Evolutionary conservation across 1,140 invertebrate genomes (phyloP), one percentile per base, ranked within the genome.

Genomic region (Eciton burchellii): DNA sequence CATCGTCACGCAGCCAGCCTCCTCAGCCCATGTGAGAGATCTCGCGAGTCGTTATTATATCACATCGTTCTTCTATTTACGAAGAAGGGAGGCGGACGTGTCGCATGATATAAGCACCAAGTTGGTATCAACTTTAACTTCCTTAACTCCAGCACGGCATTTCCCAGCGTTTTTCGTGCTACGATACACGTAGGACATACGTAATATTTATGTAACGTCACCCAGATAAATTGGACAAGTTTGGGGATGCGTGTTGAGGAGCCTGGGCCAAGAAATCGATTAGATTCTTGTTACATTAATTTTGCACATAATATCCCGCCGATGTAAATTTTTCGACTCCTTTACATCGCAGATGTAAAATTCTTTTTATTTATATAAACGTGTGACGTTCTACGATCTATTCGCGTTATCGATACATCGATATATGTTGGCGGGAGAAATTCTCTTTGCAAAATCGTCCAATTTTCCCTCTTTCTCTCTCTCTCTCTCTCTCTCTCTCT

Each of bases 91-190:
- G 16, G n/a, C n/a, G n/a, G 43, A 56, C 2, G n/a, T 26, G 41
- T 16, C 16, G 9, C 54, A 4, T 54, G 29, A 65, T 47, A 47
- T n/a, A n/a, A 52, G 19, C 12, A 26, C 43, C 41, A 76, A 65
- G 29, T 66, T 65, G 52, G 19, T 54, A 24, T 76, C 29, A 66
- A 65, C 29, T 76, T 47, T 49, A 47, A 62, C 72, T 74, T 65
- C 21, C 47, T 65, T 54, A 52, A 66, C 19, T 54, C 9, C 21
- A 8, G 11, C 45, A 19, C n/a, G 9, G 19, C 19, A 21, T 68
- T 45, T 68, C 6, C 21, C 9, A 8, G 3, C 21, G 12, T 43
- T 19, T 35, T 52, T 68, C 6, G n/a, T 29, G 26, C 12, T 0
- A 3, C 12, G 24, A 12, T 41, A 21, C 8, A 14, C 12, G 29